Evolutionary conservation across 2,888 invertebrate genomes (phyloP).

Genomic region (Epinotia brunnichana): DNA sequence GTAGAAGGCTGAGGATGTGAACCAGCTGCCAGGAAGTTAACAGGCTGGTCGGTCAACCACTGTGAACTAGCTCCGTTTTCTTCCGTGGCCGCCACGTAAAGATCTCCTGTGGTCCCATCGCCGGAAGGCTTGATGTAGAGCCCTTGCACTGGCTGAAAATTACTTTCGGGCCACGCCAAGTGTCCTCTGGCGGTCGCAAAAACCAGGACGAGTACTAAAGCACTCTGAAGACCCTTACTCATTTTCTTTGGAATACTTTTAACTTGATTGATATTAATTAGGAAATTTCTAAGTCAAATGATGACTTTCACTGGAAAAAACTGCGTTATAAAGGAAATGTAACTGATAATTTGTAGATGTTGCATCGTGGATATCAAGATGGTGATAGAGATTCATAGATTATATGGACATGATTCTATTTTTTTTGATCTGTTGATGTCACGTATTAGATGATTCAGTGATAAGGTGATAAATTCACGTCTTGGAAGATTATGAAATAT

Average conservation of each 20-base stretch:
- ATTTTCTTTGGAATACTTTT: slow-evolving; percentile 8
- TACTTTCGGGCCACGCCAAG: slow-evolving; percentile 58
- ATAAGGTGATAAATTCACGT: slow-evolving; percentile 26
- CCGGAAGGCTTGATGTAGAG: slow-evolving; percentile 73
- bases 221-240: slow-evolving; percentile 43
- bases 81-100: slow-evolving; percentile 78
- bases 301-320: background rate
- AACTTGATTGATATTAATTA: background rate
- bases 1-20: slow-evolving; percentile 55
- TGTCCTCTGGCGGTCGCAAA: slow-evolving; percentile 52
- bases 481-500: slow-evolving; percentile 23
- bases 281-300: slow-evolving; percentile 14
- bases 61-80: slow-evolving; percentile 70
- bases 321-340: slow-evolving; percentile 32
- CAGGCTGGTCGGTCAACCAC: slow-evolving; percentile 73
- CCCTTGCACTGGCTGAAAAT: slow-evolving; percentile 74
- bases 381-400: slow-evolving; percentile 27
- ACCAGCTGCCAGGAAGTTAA: slow-evolving; percentile 65
- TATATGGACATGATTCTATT: slow-evolving; percentile 16
- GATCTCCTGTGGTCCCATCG: slow-evolving; percentile 75
- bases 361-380: slow-evolving; percentile 29
- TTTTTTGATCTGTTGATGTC: slow-evolving; percentile 19
- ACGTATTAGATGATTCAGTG: slow-evolving; percentile 32
- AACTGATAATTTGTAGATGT: slow-evolving; percentile 20
- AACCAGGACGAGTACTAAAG: slow-evolving; percentile 45